These are phyloP conservation scores for Equus quagga DNA, from an alignment of 2,113 vertebrate species.

Conservation along the genomic window DNA sequence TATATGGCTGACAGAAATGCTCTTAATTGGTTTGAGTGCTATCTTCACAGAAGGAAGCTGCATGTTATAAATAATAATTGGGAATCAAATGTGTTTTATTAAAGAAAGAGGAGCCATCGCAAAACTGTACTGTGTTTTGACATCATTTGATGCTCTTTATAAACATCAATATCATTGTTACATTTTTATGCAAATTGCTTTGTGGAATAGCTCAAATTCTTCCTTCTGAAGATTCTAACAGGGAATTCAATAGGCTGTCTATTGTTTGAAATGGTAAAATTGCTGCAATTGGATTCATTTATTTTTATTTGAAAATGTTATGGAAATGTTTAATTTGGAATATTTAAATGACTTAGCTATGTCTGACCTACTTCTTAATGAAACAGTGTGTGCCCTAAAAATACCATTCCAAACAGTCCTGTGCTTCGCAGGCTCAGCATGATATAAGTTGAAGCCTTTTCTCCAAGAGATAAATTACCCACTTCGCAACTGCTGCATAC, in stretches of 20 bases:
- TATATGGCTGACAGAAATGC: constrained; percentile 61
- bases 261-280: constrained; percentile 64
- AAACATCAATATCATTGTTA: constrained; percentile 60
- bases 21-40: constrained; percentile 73
- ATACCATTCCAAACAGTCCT: constrained; percentile 31
- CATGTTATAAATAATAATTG: constrained; percentile 76
- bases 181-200: constrained; percentile 68
- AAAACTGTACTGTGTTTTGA: constrained; percentile 74
- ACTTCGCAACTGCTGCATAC: background rate
- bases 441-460: constrained; percentile 60
- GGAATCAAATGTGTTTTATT: constrained; percentile 75
- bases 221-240: constrained; percentile 61
- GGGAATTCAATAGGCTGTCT: constrained; percentile 67
- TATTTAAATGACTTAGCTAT: constrained; percentile 69
- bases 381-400: constrained; percentile 60
- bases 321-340: constrained; percentile 69
- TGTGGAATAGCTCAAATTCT: constrained; percentile 61
- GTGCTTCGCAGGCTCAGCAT: constrained; percentile 61
- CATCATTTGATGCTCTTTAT: constrained; percentile 51
- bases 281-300: constrained; percentile 39
- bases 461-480: constrained; percentile 62
- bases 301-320: constrained; percentile 67
- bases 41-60: constrained; percentile 75
- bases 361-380: constrained; percentile 60
- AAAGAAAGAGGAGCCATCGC: constrained; percentile 11